phyloP scores from a whole-genome alignment of 2,113 vertebrate genomes.

The Tringa solitaria region DNA sequence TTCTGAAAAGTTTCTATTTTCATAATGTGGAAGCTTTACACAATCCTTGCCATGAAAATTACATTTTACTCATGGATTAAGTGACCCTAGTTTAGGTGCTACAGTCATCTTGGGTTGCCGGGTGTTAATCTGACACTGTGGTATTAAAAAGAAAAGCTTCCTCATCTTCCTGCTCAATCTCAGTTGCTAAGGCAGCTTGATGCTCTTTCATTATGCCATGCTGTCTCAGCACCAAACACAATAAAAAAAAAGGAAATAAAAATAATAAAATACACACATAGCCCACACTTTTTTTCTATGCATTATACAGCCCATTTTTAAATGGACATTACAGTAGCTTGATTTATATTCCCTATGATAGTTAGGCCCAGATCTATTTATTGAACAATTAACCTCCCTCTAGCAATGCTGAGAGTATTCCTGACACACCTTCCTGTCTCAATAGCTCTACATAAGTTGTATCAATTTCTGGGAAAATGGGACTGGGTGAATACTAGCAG shows the following conservation, averaged over 20 bases:
- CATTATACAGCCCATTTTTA: neutral
- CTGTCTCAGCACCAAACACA: neutral
- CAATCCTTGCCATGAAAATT: neutral
- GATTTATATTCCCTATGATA: neutral
- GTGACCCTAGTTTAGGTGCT: neutral
- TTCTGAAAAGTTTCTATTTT: neutral
- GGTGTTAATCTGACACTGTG: neutral
- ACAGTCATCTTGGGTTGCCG: neutral
- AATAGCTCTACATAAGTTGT: neutral
- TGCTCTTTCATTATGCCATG: too few species aligned
- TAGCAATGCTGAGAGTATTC: neutral
- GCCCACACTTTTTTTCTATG: neutral
- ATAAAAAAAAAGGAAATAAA: neutral
- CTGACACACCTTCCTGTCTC: neutral
- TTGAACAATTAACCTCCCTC: neutral
- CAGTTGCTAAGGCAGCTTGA: slow-evolving; percentile 46
- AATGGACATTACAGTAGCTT: neutral
- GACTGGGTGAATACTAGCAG: neutral
- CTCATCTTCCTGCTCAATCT: neutral
- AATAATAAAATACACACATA: neutral
- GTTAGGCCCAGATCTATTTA: neutral
- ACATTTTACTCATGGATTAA: neutral
- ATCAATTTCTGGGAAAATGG: neutral
- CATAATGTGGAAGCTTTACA: neutral
- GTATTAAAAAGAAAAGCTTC: neutral